A percentile compares a stretch with the other conserved stretches of the same genome.
phyloP scores from a whole-genome alignment of 1,140 invertebrate species.

The Acarapis woodi region DNA sequence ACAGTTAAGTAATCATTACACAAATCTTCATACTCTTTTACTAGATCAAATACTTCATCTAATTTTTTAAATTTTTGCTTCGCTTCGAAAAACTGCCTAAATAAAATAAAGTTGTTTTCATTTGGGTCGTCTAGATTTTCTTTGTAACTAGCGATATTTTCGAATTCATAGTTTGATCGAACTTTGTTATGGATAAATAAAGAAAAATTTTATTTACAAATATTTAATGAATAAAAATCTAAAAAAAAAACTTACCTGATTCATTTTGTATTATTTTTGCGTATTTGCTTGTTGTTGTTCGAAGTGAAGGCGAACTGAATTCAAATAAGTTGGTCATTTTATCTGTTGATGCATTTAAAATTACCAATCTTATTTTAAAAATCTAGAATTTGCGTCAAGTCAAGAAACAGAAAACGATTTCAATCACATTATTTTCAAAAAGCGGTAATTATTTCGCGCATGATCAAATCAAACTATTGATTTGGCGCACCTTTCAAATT shows the following conservation, averaged over 20 bases:
- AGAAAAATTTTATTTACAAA: background rate
- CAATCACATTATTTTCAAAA: no score
- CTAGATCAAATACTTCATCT: background rate
- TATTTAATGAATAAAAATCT: background rate
- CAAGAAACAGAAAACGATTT: no score
- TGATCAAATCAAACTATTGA: no score
- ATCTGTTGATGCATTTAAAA: no score
- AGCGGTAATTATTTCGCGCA: no score
- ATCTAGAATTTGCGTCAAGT: no score
- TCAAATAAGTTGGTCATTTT: no score
- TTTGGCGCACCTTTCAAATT: no score
- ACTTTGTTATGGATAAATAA: background rate
- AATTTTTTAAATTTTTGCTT: background rate
- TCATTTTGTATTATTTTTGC: background rate
- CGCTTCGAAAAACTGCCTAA: background rate
- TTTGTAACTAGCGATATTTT: background rate
- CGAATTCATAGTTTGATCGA: background rate
- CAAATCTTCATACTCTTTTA: constrained; percentile 4
- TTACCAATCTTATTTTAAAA: no score
- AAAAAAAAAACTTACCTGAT: background rate
- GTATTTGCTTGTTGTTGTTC: background rate
- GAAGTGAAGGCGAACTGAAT: background rate
- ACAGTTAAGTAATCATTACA: constrained; percentile 1
- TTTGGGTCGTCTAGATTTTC: background rate
- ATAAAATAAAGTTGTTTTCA: background rate